Conservation (phyloP, 2,113 vertebrate species). For the Ammodytes dubius region DNA sequence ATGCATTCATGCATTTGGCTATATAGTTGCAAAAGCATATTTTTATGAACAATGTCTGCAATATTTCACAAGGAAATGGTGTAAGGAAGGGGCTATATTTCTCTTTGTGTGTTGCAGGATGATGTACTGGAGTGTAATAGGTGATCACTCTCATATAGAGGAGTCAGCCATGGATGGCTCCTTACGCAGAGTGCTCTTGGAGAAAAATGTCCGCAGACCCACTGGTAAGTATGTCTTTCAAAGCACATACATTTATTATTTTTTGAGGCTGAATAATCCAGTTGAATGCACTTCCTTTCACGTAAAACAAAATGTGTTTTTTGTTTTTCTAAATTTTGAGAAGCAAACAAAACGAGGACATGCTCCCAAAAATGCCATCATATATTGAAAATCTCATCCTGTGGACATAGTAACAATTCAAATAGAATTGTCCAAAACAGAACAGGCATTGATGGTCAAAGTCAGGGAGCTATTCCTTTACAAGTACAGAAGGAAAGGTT, state of each 20-base stretch:
- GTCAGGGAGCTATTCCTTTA: neutral
- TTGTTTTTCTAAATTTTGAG: too few species aligned
- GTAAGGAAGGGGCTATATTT: conserved; percentile 1
- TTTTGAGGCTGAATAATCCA: neutral
- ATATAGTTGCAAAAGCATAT: neutral
- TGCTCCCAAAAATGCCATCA: neutral
- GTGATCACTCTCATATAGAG: conserved; percentile 96
- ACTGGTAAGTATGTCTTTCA: conserved; percentile 85
- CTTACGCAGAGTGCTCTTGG: conserved; percentile 92
- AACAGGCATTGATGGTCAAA: neutral
- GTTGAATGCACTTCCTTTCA: neutral
- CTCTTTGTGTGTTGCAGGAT: conserved; percentile 84
- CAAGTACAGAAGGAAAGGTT: neutral
- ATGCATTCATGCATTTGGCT: neutral
- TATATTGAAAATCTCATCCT: neutral
- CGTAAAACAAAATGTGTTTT: neutral
- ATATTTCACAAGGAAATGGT: conserved; percentile 9
- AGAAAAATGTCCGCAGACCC: conserved; percentile 95
- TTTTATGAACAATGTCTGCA: neutral
- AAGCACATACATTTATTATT: neutral
- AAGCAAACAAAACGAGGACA: neutral
- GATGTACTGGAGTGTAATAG: conserved; percentile 99
- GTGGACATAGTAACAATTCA: neutral
- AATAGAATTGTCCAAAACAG: neutral
- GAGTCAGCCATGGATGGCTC: conserved; percentile 98